Base-by-base conservation (phyloP, 1,140 invertebrate genomes). In the Zeugodacus cucurbitae region DNA sequence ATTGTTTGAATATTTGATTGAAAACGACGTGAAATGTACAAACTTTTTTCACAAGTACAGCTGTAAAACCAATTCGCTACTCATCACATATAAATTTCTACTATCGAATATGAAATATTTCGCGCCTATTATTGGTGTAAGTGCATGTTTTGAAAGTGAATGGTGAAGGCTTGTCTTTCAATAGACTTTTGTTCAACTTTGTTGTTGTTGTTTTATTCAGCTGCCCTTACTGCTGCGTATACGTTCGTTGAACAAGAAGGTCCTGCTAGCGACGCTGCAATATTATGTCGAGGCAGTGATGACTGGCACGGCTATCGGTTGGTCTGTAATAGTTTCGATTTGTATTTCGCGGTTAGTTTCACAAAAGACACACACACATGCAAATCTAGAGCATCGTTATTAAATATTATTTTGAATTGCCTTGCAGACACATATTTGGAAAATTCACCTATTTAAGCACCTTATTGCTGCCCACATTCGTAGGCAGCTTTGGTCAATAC, bases 61-160 rank as follows among this genome's bases (percentile, higher is more conserved):
- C n/a, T 91, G 91, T 32, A 41, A 26, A 10, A 59, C 67, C 0
- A 64, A 91, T 26, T 34, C 87, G 0, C 5, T 88, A 11, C 86
- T 88, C 5, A 89, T 90, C 87, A 11, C 91, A 0, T 87, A 78
- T 2, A 88, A 88, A 5, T 91, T 90, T 41, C 20, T 74, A 17
- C 70, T 88, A 37, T 91, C 90, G 2, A 90, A 90, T 85, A n/a
- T 87, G 1, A 90, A 90, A 64, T 90, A 90, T 78, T 91, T 90
- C 82, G 44, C 89, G 26, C 90, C 90, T 0, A 37, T 91, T 34
- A 89, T 87, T 4, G 1, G 90, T 70, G 87, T 91, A 88, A 89
- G 89, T 87, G 37, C 14, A 11, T 20, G 37, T 34, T 67, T 17
- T 57, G 34, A 34, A 86, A 64, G 48, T 20, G 41, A 22, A 14